phyloP scores from a whole-genome alignment of 2,888 invertebrate species.

The Tricholauxania praeusta region DNA sequence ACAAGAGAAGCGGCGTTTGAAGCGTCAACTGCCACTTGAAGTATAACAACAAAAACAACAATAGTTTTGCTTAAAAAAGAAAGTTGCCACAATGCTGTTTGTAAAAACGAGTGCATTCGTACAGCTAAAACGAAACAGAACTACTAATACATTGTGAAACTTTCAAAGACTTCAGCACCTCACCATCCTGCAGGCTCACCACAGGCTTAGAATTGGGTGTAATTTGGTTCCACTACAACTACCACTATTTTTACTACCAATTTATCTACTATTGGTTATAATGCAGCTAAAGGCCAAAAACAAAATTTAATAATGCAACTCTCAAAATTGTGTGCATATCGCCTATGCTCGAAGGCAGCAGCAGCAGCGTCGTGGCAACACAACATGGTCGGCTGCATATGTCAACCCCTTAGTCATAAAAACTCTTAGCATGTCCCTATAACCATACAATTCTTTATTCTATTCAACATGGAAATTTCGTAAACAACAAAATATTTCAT shows the following conservation, averaged over 20 bases:
- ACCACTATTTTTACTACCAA: slow-evolving; percentile 19
- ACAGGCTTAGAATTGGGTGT: too few relatives aligned
- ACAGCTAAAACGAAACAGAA: slow-evolving; percentile 54
- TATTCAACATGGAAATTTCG: slow-evolving; percentile 13
- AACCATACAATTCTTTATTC: slow-evolving; percentile 16
- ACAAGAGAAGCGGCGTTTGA: slow-evolving; percentile 8
- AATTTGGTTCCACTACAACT: too few relatives aligned
- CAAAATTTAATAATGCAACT: slow-evolving; percentile 2
- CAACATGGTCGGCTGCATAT: not conserved
- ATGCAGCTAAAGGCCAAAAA: slow-evolving; percentile 1
- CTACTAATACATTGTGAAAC: slow-evolving; percentile 48
- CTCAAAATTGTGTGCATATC: slow-evolving; percentile 19
- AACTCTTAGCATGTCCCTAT: slow-evolving; percentile 1
- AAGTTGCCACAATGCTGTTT: not conserved
- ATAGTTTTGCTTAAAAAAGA: not conserved
- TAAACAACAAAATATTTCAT: not conserved
- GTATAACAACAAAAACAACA: slow-evolving; percentile 19
- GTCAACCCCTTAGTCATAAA: not conserved
- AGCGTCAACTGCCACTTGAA: slow-evolving; percentile 15
- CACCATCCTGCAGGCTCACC: not conserved
- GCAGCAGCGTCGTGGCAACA: not conserved
- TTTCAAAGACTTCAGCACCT: slow-evolving; percentile 20
- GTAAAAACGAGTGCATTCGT: slow-evolving; percentile 42
- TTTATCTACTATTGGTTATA: slow-evolving; percentile 23
- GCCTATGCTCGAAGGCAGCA: slow-evolving; percentile 12